These are phyloP conservation scores for Apodemus speciosus DNA, from an alignment of 2,113 vertebrate species.

Conservation along the genomic window DNA sequence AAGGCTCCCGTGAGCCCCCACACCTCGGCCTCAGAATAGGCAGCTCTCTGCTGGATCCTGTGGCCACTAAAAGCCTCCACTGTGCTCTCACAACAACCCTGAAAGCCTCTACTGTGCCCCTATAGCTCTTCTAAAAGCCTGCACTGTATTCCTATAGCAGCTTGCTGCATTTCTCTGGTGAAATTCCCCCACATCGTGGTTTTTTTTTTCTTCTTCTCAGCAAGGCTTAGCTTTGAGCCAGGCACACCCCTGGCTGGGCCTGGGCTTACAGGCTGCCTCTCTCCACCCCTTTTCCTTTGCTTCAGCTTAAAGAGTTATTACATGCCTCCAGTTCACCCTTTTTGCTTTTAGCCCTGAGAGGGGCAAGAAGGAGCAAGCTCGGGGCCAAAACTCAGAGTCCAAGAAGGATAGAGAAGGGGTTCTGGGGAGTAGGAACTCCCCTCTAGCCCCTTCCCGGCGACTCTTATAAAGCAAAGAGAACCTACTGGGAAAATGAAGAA, in stretches of 20 bases:
- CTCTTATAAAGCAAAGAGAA: constrained; percentile 59
- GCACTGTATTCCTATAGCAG: constrained; percentile 59
- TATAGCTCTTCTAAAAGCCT: constrained; percentile 51
- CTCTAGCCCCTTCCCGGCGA: not conserved
- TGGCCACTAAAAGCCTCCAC: constrained; percentile 38
- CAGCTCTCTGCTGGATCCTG: not conserved
- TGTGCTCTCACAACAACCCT: constrained; percentile 43
- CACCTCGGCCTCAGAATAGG: not conserved
- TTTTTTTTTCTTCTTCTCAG: constrained; percentile 62
- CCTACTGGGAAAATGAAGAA: constrained; percentile 82
- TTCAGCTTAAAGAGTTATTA: constrained; percentile 75
- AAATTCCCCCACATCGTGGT: constrained; percentile 65
- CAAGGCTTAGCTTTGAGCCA: constrained; percentile 59
- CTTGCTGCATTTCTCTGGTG: constrained; percentile 33
- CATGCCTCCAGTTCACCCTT: constrained; percentile 68
- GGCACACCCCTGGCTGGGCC: constrained; percentile 74
- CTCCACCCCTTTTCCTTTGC: constrained; percentile 79
- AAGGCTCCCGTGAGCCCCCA: not conserved
- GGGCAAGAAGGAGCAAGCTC: constrained; percentile 65
- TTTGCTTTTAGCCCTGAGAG: constrained; percentile 72
- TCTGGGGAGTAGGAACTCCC: constrained; percentile 29
- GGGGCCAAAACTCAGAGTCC: constrained; percentile 30
- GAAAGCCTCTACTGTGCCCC: constrained; percentile 58
- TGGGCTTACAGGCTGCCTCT: constrained; percentile 64
- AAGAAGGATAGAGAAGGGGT: constrained; percentile 41